phyloP scores from a whole-genome alignment of 23 tunicate species.

The Clavelina lepadiformis region DNA sequence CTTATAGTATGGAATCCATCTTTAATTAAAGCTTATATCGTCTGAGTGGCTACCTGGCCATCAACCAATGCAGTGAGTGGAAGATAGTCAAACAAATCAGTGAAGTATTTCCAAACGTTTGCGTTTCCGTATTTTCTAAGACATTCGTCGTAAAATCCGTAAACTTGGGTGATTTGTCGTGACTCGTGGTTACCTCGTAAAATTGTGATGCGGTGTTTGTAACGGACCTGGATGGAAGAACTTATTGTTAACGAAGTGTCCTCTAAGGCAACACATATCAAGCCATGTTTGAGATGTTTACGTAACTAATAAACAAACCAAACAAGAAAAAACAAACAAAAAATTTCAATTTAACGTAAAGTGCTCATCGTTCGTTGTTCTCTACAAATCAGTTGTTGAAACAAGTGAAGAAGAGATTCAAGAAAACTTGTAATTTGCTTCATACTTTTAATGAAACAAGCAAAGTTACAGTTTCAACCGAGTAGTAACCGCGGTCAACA shows the following conservation, averaged over 20 bases:
- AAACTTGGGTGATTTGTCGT: slow-evolving; percentile 96
- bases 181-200: slow-evolving; percentile 97
- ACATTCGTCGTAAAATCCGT: slow-evolving; percentile 97
- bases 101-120: slow-evolving; percentile 95
- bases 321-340: too few species aligned
- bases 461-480: slow-evolving; percentile 93
- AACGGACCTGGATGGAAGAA: slow-evolving; percentile 78
- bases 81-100: slow-evolving; percentile 91
- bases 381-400: too few species aligned
- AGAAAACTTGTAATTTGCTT: too few species aligned
- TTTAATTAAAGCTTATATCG: too few species aligned
- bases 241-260: too few species aligned
- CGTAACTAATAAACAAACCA: not conserved
- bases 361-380: too few species aligned
- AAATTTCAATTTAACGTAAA: too few species aligned
- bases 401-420: too few species aligned
- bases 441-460: slow-evolving; percentile 86
- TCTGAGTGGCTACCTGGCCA: slow-evolving; percentile 36
- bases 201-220: slow-evolving; percentile 78
- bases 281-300: not conserved
- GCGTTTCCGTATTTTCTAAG: slow-evolving; percentile 95
- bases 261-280: not conserved
- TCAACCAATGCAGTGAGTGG: slow-evolving; percentile 95
- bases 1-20: too few species aligned
- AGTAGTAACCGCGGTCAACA: slow-evolving; percentile 95